Base-by-base conservation (phyloP, 2,797 vertebrate genomes). In the Cuniculus paca region DNA sequence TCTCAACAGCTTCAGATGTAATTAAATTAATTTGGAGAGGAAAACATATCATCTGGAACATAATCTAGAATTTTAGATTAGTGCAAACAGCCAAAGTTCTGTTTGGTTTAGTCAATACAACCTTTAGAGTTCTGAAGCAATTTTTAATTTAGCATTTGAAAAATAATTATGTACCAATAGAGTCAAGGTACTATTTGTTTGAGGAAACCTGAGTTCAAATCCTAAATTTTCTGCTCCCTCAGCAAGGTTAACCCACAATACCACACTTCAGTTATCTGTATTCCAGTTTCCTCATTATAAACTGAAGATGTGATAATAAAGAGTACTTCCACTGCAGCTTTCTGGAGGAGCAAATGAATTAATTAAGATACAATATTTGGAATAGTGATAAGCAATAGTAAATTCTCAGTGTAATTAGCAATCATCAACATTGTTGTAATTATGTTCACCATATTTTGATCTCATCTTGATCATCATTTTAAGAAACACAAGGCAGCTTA, bases 11-110 rank as follows among this genome's bases (percentile, higher is more conserved):
- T 92, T 95, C 78, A 72, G 16, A 6, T 83, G 70, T 80, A 93
- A 97, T 95, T 94, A 77, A 97, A 80, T 94, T 93, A 96, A 91
- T 65, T 68, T 78, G 70, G 34, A 93, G 72, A 39, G 48, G 28
- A 75, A 94, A 85, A 72, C 70, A 84, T 61, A 91, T 36, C 88
- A 61, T 91, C 83, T 90, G 72, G 77, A 88, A 93, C 14, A 31
- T 48, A 81, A 31, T 34, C 39, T 85, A 50, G 78, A 95, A 90
- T 56, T 86, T 96, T 60, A 83, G 74, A 94, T 88, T 61, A 61
- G 63, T 90, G 36, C 56, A 28, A 93, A 75, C 61, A 93, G 90
- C 78, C 78, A 85, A 80, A 42, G 14, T 85, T 92, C 72, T 81
- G 86, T 85, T 88, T 80, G 26, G 26, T 84, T 95, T 95, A 77